Evolutionary conservation across 2,113 vertebrate genomes (phyloP).

Genomic region (Tetrao urogallus): DNA sequence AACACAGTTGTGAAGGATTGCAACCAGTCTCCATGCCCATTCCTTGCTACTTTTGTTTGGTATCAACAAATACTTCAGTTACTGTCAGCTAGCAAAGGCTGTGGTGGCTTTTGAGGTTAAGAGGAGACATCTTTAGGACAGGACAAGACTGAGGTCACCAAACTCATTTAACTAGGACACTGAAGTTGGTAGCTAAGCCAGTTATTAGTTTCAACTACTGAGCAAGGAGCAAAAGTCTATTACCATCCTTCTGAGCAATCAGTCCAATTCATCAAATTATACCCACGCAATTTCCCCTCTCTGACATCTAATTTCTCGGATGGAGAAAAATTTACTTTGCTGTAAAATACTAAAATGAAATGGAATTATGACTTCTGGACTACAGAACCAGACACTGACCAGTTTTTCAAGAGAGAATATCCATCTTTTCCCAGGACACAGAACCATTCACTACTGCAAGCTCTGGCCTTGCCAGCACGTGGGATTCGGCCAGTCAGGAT

Average conservation of each 20-base stretch:
- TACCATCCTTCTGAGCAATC: not conserved
- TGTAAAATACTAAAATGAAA: not conserved
- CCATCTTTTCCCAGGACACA: fast-evolving
- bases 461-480: not conserved
- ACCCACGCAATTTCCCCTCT: not conserved
- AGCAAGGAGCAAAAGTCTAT: not conserved
- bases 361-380: not conserved
- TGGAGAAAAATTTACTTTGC: not conserved
- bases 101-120: not conserved
- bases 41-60: not conserved
- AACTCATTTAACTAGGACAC: not conserved
- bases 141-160: not conserved
- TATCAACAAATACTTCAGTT: not conserved
- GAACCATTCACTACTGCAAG: not conserved
- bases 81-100: not conserved
- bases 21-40: not conserved
- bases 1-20: not conserved
- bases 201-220: not conserved
- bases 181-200: not conserved
- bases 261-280: not conserved
- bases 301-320: not conserved
- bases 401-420: not conserved
- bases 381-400: not conserved
- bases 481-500: not conserved
- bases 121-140: not conserved